Base-by-base conservation (phyloP, 2,797 vertebrate species). In the Tinamus major region DNA sequence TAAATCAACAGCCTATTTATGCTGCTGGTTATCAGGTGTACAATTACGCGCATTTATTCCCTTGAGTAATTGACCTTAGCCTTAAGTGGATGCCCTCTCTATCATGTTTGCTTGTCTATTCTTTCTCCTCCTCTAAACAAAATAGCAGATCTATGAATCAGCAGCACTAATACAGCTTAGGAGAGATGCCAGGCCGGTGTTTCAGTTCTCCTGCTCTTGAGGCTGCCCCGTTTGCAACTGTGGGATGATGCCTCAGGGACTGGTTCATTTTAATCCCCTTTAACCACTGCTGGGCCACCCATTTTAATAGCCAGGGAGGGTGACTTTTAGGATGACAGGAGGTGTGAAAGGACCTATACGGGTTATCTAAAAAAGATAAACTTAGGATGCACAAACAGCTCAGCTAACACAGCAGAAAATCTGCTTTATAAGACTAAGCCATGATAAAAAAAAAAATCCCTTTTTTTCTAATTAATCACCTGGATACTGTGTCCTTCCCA, bases 1-100 rank as follows among this genome's bases (percentile, higher is more conserved):
- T 85, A 92, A 95, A 91, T 94, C 87, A 96, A 90, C 84, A 88
- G 56, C 68, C 68, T 92, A 79, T 95, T 87, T 94, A 76, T 62
- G 70, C 37, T 59, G 90, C 93, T 91, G 83, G 79, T 87, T 93
- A 92, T 87, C 86, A 71, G 49, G 78, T 87, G 44, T 78, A 49
- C 81, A 93, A 91, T 92, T 62, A 85, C 0, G 3, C 65, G 62
- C 61, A 78, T 89, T 76, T 87, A 68, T 87, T 88, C 91, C 79
- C 94, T 74, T n/a, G 76, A 79, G 89, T 78, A 93, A 96, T 59
- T 93, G 86, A 80, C 84, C 88, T 83, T 55, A 82, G 76, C 74
- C 74, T 96, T 90, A 92, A 94, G 78, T 89, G 51, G 78, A 76
- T 87, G 77, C 69, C 67, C 74, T 89, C 85, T 95, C 41, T 74